Conservation (phyloP, 1,140 invertebrate species). For the Cydia amplana region DNA sequence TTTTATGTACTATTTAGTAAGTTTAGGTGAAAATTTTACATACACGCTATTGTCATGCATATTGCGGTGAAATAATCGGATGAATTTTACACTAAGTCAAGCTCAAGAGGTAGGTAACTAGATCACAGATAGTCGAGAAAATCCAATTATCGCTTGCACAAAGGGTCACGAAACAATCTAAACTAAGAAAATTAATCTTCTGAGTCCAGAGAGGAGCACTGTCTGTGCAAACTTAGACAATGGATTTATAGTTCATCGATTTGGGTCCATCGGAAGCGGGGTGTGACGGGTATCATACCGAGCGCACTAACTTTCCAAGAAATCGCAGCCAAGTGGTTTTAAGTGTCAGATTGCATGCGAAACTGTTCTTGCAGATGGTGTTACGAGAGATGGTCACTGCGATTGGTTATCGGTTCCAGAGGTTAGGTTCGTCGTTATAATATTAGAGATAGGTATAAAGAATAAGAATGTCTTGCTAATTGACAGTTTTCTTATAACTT, state of each 20-base stretch:
- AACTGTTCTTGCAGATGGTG: conserved; percentile 24
- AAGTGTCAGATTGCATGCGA: conserved; percentile 32
- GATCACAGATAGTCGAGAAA: conserved; percentile 74
- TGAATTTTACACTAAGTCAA: conserved; percentile 52
- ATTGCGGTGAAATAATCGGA: conserved; percentile 1
- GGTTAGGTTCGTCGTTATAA: neutral
- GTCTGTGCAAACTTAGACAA: conserved; percentile 77
- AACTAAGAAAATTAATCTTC: conserved; percentile 80
- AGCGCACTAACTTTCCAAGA: conserved; percentile 35
- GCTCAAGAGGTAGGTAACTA: conserved; percentile 69
- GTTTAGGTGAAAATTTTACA: neutral
- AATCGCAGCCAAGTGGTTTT: conserved; percentile 34
- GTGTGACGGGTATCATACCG: conserved; percentile 49
- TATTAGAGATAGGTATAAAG: neutral
- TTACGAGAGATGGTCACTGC: conserved; percentile 22
- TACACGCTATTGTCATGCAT: neutral
- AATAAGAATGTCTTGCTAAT: too few relatives aligned
- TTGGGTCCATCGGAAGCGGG: conserved; percentile 66
- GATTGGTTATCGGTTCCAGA: conserved; percentile 14
- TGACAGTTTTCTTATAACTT: too few relatives aligned
- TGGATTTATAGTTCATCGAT: conserved; percentile 78
- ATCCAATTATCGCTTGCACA: conserved; percentile 78
- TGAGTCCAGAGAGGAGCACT: conserved; percentile 71
- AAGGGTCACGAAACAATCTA: conserved; percentile 78
- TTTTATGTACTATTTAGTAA: neutral